Conservation (phyloP, 2,797 vertebrate genomes). For the Menidia menidia region DNA sequence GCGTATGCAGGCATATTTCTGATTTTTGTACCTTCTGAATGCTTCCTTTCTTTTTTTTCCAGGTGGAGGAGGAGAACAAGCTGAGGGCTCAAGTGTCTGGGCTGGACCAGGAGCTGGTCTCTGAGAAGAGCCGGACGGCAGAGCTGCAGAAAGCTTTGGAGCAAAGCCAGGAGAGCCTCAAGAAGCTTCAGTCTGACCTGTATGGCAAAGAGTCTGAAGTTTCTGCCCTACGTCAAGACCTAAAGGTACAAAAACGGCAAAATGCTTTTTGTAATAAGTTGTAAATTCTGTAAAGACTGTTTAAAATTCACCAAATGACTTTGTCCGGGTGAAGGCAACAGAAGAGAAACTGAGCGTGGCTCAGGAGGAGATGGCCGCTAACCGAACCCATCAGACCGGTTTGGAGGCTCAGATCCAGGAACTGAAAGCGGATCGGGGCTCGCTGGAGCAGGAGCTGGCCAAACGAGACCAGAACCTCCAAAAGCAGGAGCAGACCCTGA, state of each 20-base stretch:
- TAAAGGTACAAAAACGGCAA: conserved; percentile 84
- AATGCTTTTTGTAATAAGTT: too few relatives aligned
- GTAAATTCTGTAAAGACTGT: too few relatives aligned
- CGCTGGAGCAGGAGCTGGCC: conserved; percentile 85
- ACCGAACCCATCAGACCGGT: conserved; percentile 86
- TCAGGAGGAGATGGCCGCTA: conserved; percentile 93
- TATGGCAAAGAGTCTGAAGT: conserved; percentile 96
- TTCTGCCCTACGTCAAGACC: conserved; percentile 91
- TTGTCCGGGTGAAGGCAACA: conserved; percentile 77
- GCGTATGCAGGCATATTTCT: neutral
- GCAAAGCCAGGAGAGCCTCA: conserved; percentile 81
- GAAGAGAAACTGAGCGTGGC: conserved; percentile 90
- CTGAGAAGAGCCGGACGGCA: conserved; percentile 81
- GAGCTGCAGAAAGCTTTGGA: conserved; percentile 84
- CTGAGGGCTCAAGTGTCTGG: conserved; percentile 83
- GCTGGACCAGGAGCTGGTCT: conserved; percentile 82
- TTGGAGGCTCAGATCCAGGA: conserved; percentile 89
- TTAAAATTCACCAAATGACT: neutral
- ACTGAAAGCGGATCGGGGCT: conserved; percentile 77
- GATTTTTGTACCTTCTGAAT: neutral
- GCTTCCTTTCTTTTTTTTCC: conserved; percentile 33
- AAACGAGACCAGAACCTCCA: conserved; percentile 85
- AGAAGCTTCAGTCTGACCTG: conserved; percentile 89
- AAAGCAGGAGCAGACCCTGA: conserved; percentile 84
- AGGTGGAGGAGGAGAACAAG: conserved; percentile 88